Conservation (phyloP, 2,113 vertebrate species). For the Oreochromis spilurus region DNA sequence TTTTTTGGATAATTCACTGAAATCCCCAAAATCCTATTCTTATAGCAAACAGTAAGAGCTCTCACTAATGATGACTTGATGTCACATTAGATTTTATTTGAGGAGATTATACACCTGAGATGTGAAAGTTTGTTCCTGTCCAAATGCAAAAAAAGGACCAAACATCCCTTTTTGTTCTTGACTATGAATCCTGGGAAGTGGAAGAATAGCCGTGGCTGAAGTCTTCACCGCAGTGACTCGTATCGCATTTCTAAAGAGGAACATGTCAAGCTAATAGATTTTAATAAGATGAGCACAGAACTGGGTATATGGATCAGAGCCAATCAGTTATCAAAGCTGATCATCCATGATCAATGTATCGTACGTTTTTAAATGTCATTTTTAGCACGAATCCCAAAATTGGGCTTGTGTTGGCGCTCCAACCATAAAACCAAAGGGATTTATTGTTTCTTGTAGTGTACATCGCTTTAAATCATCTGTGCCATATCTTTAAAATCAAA, state of each 20-base stretch:
- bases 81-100: neutral
- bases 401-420: rapidly evolving
- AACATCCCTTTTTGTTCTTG: neutral
- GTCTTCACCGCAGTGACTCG: neutral
- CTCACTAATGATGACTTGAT: neutral
- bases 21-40: rapidly evolving
- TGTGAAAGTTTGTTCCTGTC: neutral
- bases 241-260: neutral
- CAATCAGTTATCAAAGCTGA: neutral
- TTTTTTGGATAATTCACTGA: neutral
- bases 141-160: neutral
- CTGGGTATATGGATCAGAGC: rapidly evolving
- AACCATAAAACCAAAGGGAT: neutral
- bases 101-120: neutral
- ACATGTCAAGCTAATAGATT: neutral
- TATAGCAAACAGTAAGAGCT: neutral
- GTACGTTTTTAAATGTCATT: neutral
- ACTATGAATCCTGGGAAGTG: neutral
- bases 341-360: rapidly evolving
- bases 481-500: neutral
- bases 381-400: neutral
- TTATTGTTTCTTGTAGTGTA: neutral
- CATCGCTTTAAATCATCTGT: neutral
- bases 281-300: neutral
- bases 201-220: neutral